A percentile compares a stretch with the other conserved stretches of the same genome.
phyloP scores from a whole-genome alignment of 2,888 invertebrate genomes.

The Cosmorhoe ocellata region DNA sequence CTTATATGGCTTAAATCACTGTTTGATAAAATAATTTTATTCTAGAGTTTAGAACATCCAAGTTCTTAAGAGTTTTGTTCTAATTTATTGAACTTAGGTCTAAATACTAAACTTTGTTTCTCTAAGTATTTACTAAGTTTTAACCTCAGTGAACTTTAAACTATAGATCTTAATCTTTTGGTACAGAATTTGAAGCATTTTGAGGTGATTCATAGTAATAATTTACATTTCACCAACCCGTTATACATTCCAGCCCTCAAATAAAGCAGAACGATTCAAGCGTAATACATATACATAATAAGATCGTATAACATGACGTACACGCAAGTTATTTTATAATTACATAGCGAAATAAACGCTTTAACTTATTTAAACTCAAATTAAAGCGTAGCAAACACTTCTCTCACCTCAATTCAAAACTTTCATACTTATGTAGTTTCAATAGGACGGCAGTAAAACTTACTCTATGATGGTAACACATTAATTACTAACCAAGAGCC shows the following conservation, averaged over 20 bases:
- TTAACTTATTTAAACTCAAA: constrained; percentile 70
- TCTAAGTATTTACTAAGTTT: too few relatives aligned
- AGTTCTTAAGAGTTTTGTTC: too few relatives aligned
- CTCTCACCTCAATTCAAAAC: constrained; percentile 67
- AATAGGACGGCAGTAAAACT: constrained; percentile 73
- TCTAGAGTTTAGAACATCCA: too few relatives aligned
- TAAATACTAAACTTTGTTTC: too few relatives aligned
- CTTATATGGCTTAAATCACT: too few relatives aligned
- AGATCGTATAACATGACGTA: constrained; percentile 12
- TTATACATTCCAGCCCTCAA: constrained; percentile 12
- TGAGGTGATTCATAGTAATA: constrained; percentile 4
- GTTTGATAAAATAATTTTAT: too few relatives aligned
- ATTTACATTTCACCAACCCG: constrained; percentile 15
- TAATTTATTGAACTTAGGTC: too few relatives aligned
- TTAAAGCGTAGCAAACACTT: constrained; percentile 70
- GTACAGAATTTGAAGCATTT: constrained; percentile 8
- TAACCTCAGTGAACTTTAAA: background rate
- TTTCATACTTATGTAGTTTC: constrained; percentile 75
- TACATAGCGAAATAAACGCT: constrained; percentile 49
- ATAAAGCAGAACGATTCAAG: constrained; percentile 22
- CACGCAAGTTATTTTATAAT: constrained; percentile 37
- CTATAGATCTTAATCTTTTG: background rate
- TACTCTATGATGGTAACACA: constrained; percentile 73
- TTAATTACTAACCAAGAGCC: constrained; percentile 75
- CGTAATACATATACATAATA: constrained; percentile 11